Base-by-base conservation (phyloP, 1,140 invertebrate species). In the Heliconius congener region DNA sequence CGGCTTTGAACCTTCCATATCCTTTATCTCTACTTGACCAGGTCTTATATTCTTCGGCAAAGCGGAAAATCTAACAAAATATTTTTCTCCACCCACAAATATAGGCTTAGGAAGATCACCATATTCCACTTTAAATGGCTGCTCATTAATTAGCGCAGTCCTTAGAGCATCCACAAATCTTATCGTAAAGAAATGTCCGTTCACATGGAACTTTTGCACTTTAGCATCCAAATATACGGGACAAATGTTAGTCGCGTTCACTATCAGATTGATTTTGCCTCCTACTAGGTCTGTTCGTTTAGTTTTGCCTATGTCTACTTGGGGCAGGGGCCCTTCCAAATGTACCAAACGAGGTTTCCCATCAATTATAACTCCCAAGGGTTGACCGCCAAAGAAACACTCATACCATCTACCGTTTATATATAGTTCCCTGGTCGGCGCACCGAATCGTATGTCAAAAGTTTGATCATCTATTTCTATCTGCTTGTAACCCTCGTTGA, bases 51-150 rank as follows among this genome's bases (percentile, higher is more conserved):
- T 96, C 74, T 96, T 96, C 0, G 98, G 97, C 74, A 99, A 93
- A 1, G 97, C 97, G 0, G 97, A 95, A 73, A 95, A 94, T 50
- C 98, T 95, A 30, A 99, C 96, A 84, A 97, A 98, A 91, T 98
- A 97, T 82, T 97, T 97, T 80, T 96, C 96, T 27, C 96, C 97
- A 34, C 96, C 96, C 39, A 99, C 95, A 74, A 97, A 96, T 75
- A 99, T 97, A 1, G 98, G 97, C 87, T 98, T 98, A 0, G 98
- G 98, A 60, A 99, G 95, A 13, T 98, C 99, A 72, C 98, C 99
- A 95, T 99, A 99, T 81, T 98, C 97, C 2, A 97, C 96, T 88
- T 97, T 96, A 88, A 98, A 98, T 2, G 97, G 96, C 84, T 96
- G 95, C 66, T 98, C 97, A 88, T 99, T 98, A 13, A 99, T 96